Evolutionary conservation across 2,797 vertebrate species (phyloP).

Genomic region (Acanthurus leucopareius): DNA sequence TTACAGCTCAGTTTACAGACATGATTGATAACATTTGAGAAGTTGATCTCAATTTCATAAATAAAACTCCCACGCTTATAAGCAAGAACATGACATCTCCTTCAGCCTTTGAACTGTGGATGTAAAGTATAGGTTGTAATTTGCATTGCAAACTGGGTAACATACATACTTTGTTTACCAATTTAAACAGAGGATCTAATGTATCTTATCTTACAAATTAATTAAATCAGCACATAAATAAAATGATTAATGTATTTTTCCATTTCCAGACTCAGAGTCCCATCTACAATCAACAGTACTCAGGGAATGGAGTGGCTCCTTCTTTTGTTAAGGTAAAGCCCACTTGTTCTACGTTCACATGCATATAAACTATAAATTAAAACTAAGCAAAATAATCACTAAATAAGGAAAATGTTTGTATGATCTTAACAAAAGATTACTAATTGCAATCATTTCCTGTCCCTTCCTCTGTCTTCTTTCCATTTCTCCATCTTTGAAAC

Average conservation of each 20-base stretch:
- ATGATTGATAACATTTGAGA: not conserved
- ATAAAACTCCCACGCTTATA: not conserved
- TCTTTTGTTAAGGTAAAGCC: conserved; percentile 90
- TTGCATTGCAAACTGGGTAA: not conserved
- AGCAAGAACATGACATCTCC: not conserved
- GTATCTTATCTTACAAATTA: not conserved
- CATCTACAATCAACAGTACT: conserved; percentile 76
- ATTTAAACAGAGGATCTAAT: not conserved
- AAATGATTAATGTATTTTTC: not conserved
- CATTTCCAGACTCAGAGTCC: conserved; percentile 86
- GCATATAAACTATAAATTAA: not conserved
- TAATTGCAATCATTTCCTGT: not conserved
- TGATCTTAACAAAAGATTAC: not conserved
- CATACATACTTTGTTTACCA: not conserved
- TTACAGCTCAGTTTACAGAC: not conserved
- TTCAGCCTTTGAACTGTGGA: not conserved
- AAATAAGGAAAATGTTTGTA: not conserved
- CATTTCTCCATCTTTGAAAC: not conserved
- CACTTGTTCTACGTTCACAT: not conserved
- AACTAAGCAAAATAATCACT: not conserved
- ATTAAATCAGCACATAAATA: not conserved
- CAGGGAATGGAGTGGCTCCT: conserved; percentile 82
- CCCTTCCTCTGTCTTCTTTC: not conserved
- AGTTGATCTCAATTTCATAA: not conserved
- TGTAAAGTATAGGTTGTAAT: no score